Conservation (phyloP, 35 echinoderm and acorn worm species). For the Ophiothrix spiculata region DNA sequence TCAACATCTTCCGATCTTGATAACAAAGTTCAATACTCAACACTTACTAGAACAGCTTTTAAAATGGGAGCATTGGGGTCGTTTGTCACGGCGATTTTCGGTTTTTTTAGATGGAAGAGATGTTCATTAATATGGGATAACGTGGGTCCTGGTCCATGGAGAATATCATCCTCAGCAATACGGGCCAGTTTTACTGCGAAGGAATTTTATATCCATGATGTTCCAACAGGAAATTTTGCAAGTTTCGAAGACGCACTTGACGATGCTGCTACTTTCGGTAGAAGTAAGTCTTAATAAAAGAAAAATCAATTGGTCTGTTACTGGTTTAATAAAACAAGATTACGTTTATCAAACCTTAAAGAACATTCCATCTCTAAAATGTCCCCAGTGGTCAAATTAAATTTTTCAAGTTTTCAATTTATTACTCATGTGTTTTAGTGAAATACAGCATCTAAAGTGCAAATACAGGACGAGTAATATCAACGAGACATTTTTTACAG, state of each 20-base stretch:
- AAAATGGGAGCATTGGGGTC: constrained; percentile 37
- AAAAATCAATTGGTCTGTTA: neutral
- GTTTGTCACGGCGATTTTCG: constrained; percentile 27
- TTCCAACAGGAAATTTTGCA: constrained; percentile 27
- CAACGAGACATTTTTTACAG: too few species aligned
- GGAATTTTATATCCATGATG: constrained; percentile 42
- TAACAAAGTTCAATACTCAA: constrained; percentile 63
- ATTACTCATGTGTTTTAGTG: neutral
- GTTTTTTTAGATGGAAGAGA: constrained; percentile 40
- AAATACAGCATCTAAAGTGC: neutral
- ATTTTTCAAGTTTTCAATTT: neutral
- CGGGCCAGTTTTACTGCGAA: constrained; percentile 17
- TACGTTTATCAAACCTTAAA: neutral
- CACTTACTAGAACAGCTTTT: constrained; percentile 71
- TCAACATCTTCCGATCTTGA: constrained; percentile 59
- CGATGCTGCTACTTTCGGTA: constrained; percentile 27
- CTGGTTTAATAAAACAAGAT: constrained; percentile 19
- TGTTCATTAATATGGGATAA: constrained; percentile 65
- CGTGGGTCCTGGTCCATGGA: constrained; percentile 26
- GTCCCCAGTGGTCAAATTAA: neutral
- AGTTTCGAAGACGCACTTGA: constrained; percentile 20
- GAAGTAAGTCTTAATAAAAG: constrained; percentile 35
- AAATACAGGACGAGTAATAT: too few species aligned
- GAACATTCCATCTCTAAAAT: neutral
- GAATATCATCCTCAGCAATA: constrained; percentile 26